Evolutionary conservation across 1,140 invertebrate genomes (phyloP).

Genomic region (Trachymyrmex septentrionalis): DNA sequence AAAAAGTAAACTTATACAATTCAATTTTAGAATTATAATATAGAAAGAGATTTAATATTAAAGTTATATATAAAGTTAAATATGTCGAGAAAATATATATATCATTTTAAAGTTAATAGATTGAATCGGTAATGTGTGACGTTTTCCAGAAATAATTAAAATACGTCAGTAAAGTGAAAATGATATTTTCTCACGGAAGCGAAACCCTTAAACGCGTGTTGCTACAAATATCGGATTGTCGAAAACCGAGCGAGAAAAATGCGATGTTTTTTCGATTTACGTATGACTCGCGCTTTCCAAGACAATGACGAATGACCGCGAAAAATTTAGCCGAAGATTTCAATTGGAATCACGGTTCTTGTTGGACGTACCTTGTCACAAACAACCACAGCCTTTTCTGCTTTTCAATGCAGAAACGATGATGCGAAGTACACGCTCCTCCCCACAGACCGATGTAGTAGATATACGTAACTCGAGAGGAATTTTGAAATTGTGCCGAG

Average conservation of each 20-base stretch:
- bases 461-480: constrained; percentile 41
- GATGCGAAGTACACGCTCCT: constrained; percentile 31
- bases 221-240: constrained; percentile 35
- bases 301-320: constrained; percentile 72
- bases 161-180: neutral
- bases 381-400: constrained; percentile 46
- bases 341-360: constrained; percentile 72
- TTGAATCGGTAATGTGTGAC: neutral
- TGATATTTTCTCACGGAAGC: constrained; percentile 14
- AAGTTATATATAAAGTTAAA: neutral
- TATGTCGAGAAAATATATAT: neutral
- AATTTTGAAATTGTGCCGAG: constrained; percentile 70
- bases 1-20: neutral
- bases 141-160: constrained; percentile 29
- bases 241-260: constrained; percentile 1
- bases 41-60: constrained; percentile 5
- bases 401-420: constrained; percentile 17
- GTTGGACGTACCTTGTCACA: constrained; percentile 70
- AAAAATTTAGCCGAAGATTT: constrained; percentile 65
- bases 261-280: constrained; percentile 60
- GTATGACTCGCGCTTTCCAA: constrained; percentile 65
- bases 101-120: neutral
- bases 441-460: neutral
- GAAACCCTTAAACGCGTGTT: constrained; percentile 50
- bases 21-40: neutral